Evolutionary conservation across 2,888 invertebrate species (phyloP), one percentile per base, ranked within the genome.

Genomic region (Melanargia galathea): DNA sequence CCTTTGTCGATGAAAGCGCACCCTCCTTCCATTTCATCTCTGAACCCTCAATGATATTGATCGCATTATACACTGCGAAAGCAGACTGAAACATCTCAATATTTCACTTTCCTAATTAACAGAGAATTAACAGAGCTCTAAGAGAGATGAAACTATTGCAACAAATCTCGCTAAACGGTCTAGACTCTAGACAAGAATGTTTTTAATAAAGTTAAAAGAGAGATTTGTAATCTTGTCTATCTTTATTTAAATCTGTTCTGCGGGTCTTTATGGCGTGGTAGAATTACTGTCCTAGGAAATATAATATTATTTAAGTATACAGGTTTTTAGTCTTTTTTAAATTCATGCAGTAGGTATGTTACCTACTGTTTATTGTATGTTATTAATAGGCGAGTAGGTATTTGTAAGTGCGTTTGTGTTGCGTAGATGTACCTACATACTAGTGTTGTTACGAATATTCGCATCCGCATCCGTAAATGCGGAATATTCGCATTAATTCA

Each of bases 21-120:
- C 75, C 75, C 75, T 75, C 71, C 77, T 81, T 79, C 80, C 78
- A 77, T 78, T 80, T 77, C 79, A 78, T 79, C 81, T 80, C 79
- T 74, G 76, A 77, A 73, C 75, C 78, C 75, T 62, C 80, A 81
- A 82, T 81, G 81, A 80, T 84, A 83, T 86, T 79, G 86, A 84
- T 86, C 82, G 81, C 71, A 76, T 78, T 80, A n/a, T n/a, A 76
- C 76, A 71, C 75, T 75, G 72, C 66, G 66, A 70, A 64, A 71
- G 66, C 68, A 70, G 71, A 70, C 63, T 63, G 61, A 61, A 66
- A 70, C 68, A 63, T 67, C 60, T 64, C 69, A 66, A 69, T 69
- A 68, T 71, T 70, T 67, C 67, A 67, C 67, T 62, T 67, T 58
- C 57, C 65, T 70, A 70, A 70, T 73, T 71, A 71, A 70, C 64